Evolutionary conservation across 2,113 vertebrate genomes (phyloP).

Genomic region (Ictalurus punctatus): DNA sequence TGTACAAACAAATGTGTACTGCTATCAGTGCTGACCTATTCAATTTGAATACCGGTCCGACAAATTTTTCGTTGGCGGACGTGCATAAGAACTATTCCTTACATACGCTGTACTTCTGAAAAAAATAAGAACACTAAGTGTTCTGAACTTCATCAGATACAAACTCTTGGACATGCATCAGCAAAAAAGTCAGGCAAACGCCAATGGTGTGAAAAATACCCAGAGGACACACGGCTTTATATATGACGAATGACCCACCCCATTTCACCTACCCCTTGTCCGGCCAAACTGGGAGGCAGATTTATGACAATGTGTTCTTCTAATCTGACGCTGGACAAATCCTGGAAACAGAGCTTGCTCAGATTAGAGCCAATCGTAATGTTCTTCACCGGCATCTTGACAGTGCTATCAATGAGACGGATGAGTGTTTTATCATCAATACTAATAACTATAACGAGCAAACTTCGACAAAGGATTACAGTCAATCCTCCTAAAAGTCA

Average conservation of each 20-base stretch:
- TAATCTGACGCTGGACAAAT: conserved; percentile 91
- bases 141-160: not conserved
- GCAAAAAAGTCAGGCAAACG: not conserved
- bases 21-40: not conserved
- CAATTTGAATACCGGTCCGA: not conserved
- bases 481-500: conserved; percentile 49
- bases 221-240: conserved; percentile 71
- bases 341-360: conserved; percentile 73
- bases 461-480: conserved; percentile 24
- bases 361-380: conserved; percentile 63
- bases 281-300: conserved; percentile 82
- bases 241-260: conserved; percentile 64
- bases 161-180: not conserved
- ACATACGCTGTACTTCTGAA: not conserved
- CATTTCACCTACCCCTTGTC: conserved; percentile 65
- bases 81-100: not conserved
- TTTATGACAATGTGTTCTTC: conserved; percentile 84
- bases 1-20: not conserved
- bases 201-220: conserved; percentile 58
- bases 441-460: conserved; percentile 20
- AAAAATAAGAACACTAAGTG: not conserved
- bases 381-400: conserved; percentile 37
- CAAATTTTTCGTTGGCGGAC: not conserved
- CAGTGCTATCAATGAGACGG: not conserved
- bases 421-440: not conserved